Evolutionary conservation across 2,888 invertebrate species (phyloP).

Genomic region (Stenchaetothrips biformis): DNA sequence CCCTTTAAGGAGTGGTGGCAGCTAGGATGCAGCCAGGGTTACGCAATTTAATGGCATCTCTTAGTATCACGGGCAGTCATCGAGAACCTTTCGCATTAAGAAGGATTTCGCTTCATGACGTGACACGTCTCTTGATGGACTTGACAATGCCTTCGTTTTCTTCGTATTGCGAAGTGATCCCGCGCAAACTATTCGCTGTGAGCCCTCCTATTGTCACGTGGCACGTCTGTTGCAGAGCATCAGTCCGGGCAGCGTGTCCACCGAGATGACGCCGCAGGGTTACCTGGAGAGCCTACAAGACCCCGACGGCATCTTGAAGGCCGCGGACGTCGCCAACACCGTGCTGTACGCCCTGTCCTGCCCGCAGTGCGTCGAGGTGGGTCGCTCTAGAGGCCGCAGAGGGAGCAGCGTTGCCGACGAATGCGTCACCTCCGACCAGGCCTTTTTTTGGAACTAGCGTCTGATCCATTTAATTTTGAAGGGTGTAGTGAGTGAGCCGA

Average conservation of each 20-base stretch:
- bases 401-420: neutral
- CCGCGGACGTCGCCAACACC: slow-evolving; percentile 59
- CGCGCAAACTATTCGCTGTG: too few relatives aligned
- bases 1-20: too few relatives aligned
- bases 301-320: neutral
- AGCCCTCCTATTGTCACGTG: too few relatives aligned
- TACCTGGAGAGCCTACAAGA: neutral
- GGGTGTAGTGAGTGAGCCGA: neutral
- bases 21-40: too few relatives aligned
- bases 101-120: too few relatives aligned
- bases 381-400: neutral
- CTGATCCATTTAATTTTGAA: neutral
- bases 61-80: too few relatives aligned
- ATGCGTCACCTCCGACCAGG: neutral
- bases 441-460: neutral
- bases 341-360: slow-evolving; percentile 58
- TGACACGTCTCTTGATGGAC: too few relatives aligned
- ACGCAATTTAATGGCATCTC: too few relatives aligned
- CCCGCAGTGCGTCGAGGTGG: slow-evolving; percentile 56
- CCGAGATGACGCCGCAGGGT: neutral
- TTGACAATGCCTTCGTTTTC: too few relatives aligned
- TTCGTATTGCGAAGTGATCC: too few relatives aligned
- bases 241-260: neutral
- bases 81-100: too few relatives aligned
- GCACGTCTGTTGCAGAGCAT: slow-evolving; percentile 5